phyloP scores from a whole-genome alignment of 2,888 invertebrate genomes.

The Drosophila kuntzei region DNA sequence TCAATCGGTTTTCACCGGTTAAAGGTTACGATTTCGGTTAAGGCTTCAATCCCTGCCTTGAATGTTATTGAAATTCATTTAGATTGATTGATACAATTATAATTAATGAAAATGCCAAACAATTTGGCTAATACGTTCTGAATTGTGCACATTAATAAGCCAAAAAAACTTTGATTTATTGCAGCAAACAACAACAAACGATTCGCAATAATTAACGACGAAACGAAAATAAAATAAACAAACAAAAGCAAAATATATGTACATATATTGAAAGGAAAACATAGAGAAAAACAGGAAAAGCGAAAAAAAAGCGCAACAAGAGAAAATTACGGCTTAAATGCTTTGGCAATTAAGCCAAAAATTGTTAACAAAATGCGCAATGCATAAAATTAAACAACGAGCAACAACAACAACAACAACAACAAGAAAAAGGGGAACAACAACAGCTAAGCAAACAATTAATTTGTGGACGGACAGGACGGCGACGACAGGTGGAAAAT shows the following conservation, averaged over 20 bases:
- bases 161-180: constrained; percentile 71
- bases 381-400: constrained; percentile 69
- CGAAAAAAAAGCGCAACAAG: constrained; percentile 50
- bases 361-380: constrained; percentile 72
- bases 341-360: constrained; percentile 62
- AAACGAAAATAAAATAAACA: constrained; percentile 47
- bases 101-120: constrained; percentile 66
- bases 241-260: constrained; percentile 14
- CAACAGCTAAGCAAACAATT: constrained; percentile 30
- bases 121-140: constrained; percentile 40
- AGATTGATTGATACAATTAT: constrained; percentile 48
- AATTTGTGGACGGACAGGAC: constrained; percentile 28
- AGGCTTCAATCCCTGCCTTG: no score
- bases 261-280: constrained; percentile 4
- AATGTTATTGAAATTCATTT: constrained; percentile 9
- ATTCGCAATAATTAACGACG: constrained; percentile 59
- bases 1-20: no score
- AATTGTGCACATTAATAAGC: constrained; percentile 49
- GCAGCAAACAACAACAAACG: constrained; percentile 48
- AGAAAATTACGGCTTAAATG: constrained; percentile 62
- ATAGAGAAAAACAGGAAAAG: not conserved
- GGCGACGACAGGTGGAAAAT: constrained; percentile 75
- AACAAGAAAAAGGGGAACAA: constrained; percentile 1
- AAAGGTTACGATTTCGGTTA: no score
- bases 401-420: constrained; percentile 26